Evolutionary conservation across 1,140 invertebrate species (phyloP).

Genomic region (Penaeus vannamei): DNA sequence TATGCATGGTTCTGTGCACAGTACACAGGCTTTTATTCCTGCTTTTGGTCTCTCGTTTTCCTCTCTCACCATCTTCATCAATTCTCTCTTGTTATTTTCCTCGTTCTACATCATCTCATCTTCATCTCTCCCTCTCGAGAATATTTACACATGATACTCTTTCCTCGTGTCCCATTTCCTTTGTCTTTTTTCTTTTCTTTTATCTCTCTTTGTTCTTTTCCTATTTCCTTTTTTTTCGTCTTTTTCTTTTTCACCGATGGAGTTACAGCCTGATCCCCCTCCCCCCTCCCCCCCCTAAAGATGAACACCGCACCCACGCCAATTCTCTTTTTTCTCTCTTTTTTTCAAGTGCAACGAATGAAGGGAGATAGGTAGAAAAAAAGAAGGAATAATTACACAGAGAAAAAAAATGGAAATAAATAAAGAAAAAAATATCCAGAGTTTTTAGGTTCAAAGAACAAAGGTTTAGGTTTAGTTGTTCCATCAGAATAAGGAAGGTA

Average conservation of each 20-base stretch:
- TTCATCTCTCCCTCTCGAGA: not conserved
- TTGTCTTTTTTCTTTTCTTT: slow-evolving; percentile 1
- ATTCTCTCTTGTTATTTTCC: not conserved
- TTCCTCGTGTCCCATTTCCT: slow-evolving; percentile 8
- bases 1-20: no score
- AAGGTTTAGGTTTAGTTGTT: no score
- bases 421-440: no score
- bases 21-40: no score
- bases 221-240: no score
- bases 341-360: not conserved
- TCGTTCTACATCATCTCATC: not conserved
- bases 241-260: not conserved
- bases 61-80: not conserved
- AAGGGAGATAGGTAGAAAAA: no score
- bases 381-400: no score
- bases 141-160: not conserved
- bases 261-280: not conserved
- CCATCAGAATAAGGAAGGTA: no score
- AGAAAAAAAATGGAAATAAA: no score
- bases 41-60: not conserved
- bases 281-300: not conserved
- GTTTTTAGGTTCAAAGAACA: no score
- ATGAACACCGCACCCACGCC: no score
- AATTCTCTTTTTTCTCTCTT: not conserved
- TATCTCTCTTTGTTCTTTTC: no score